Evolutionary conservation across 37 sponge, comb jelly and placozoan species (phyloP).

Genomic region (Amphimedon queenslandica): DNA sequence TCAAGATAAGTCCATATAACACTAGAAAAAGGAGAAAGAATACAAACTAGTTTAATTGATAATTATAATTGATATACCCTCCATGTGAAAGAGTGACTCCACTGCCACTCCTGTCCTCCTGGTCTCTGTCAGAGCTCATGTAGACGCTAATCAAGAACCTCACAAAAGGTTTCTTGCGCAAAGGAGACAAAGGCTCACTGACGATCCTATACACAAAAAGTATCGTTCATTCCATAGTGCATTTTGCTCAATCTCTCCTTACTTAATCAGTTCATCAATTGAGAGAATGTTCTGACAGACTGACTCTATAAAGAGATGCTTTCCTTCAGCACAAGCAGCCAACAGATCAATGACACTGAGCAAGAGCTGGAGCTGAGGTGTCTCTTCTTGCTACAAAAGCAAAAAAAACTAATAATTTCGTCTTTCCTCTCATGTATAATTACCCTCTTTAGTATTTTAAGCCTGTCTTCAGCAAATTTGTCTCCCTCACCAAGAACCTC

Average conservation of each 20-base stretch:
- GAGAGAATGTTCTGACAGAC: conserved; percentile 57
- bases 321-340: conserved; percentile 75
- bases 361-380: conserved; percentile 31
- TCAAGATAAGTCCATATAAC: conserved; percentile 2
- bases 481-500: conserved; percentile 28
- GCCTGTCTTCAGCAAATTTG: conserved; percentile 5
- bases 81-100: conserved; percentile 20
- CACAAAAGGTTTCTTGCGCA: conserved; percentile 60
- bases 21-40: neutral
- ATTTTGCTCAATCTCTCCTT: neutral
- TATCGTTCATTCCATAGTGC: neutral
- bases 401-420: neutral
- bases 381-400: neutral
- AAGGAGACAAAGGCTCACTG: conserved; percentile 7
- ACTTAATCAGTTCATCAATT: conserved; percentile 4
- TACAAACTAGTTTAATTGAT: neutral
- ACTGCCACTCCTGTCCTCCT: conserved; percentile 22
- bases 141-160: conserved; percentile 73
- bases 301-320: conserved; percentile 68
- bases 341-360: conserved; percentile 59
- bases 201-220: neutral
- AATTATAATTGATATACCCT: conserved; percentile 13
- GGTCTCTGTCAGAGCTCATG: conserved; percentile 52
- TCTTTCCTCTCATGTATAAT: neutral
- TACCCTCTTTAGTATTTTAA: conserved; percentile 13